Evolutionary conservation across 2,797 vertebrate genomes (phyloP), one percentile per base, ranked within the genome.

Genomic region (Protonibea diacanthus): DNA sequence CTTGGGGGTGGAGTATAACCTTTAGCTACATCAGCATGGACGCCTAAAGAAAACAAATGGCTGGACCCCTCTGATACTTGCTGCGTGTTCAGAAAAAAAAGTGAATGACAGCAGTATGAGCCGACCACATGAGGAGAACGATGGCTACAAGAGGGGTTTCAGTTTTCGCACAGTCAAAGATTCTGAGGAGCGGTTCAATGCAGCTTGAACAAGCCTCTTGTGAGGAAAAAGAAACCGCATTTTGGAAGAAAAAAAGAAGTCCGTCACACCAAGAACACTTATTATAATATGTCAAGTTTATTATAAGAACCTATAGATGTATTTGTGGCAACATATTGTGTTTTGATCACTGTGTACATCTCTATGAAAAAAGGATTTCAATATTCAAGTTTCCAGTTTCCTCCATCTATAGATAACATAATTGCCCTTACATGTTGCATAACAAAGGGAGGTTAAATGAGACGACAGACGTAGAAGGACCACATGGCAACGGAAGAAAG

Each of bases 1-100:
- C 11, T 33, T 29, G 44, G 47, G 42, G 11, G 4, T n/a, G 60
- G 62, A 67, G 49, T 23, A 44, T 83, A 85, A 76, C 82, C 64
- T 81, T 86, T 68, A 70, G 84, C 66, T 66, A 83, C 47, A 75
- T 83, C 82, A 79, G 82, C 90, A 79, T 40, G 17, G 76, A 64
- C 63, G 74, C 58, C 84, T 77, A 80, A 90, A 83, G 76, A 80
- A 89, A 87, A 93, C 67, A 85, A 89, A 90, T 81, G 29, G 75
- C 77, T 68, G 51, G 64, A 51, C 6, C 58, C 61, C 4, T 57
- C 42, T 76, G 84, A 90, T 86, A 65, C 71, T 81, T 85, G 73
- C 79, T 74, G 67, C 4, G 29, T 72, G 29, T 55, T 70, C 73
- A 81, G 61, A 63, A 82, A 80, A 64, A 76, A 80, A 74, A 71